Evolutionary conservation across 37 sponge, comb jelly and placozoan genomes (phyloP), one percentile per base, ranked within the genome.

Genomic region (Cladorhizidae sp.): DNA sequence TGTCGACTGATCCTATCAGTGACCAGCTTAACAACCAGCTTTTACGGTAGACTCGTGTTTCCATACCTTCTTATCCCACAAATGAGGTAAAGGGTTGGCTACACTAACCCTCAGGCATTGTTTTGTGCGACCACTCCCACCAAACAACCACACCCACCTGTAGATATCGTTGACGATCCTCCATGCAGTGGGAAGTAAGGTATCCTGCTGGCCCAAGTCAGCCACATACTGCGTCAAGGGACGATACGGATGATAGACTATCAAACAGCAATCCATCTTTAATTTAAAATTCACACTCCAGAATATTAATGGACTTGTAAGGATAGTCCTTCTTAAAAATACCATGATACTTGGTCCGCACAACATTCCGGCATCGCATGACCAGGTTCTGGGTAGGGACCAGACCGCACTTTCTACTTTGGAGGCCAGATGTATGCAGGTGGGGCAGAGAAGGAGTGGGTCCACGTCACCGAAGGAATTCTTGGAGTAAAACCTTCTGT

Each of bases 201-300:
- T 74, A 25, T 88, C 91, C 79, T 95, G 90, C 72, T 92, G 89
- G 7, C 90, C 92, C 14, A 95, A 58, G 57, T 95, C 96, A 26
- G 91, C 42, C 50, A 94, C 82, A 76, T 92, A 97, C 75, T 89
- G 93, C 29, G 91, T 94, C 29, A 97, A 87, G 23, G 95, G 93
- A 0, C 98, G 87, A 85, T 97, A 97, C 11, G 98, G 95, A 40
- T 97, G 95, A 79, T 84, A 94, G 33, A 94, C 93, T 2, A 97
- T 94, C 29, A 97, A 83, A 82, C 95, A 97, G 57, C 98, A 97
- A 74, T 97, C 98, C 84, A 94, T 57, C 88, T 93, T 88, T 68
- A 95, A 95, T 45, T 95, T 81, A 31, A 97, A 87, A n/a, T n/a
- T n/a, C n/a, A n/a, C n/a, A 54, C 17, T 54, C 9, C 89, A 86